Conservation (phyloP, 2,888 invertebrate species). For the Cataglyphis altisquamis region DNA sequence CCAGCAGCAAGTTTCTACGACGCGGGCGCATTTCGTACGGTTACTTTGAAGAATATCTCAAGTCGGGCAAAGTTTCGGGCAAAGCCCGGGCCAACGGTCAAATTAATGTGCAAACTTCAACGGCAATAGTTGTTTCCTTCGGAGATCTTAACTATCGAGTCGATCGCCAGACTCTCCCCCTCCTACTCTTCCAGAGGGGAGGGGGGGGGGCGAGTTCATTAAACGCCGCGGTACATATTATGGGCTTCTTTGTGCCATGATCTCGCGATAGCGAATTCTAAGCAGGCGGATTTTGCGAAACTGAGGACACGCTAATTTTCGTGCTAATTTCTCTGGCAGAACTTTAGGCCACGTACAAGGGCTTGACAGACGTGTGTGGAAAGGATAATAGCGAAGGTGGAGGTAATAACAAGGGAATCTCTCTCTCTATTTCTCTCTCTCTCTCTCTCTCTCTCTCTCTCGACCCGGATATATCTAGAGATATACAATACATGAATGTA, state of each 20-base stretch:
- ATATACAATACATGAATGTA: conserved; percentile 37
- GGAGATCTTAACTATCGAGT: conserved; percentile 77
- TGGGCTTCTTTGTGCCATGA: conserved; percentile 60
- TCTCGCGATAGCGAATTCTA: conserved; percentile 38
- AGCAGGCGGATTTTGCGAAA: conserved; percentile 34
- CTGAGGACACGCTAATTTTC: conserved; percentile 43
- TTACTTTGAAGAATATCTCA: conserved; percentile 76
- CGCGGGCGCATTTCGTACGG: conserved; percentile 72
- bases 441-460: neutral
- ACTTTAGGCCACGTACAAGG: conserved; percentile 36
- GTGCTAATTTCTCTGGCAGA: conserved; percentile 40
- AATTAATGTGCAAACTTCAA: conserved; percentile 79
- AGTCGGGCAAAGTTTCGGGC: conserved; percentile 65
- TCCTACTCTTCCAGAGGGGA: conserved; percentile 45
- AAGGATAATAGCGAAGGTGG: conserved; percentile 39
- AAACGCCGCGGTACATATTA: conserved; percentile 64
- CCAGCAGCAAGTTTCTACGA: conserved; percentile 59
- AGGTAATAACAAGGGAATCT: neutral
- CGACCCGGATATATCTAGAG: conserved; percentile 7
- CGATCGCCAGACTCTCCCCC: conserved; percentile 67
- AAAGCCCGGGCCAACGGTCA: conserved; percentile 71
- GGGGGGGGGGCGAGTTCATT: conserved; percentile 72
- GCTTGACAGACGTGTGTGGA: conserved; percentile 50
- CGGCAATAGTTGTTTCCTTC: conserved; percentile 76
- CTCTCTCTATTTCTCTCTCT: conserved; percentile 14